Conservation (phyloP, 2,113 vertebrate species). For the Ammodramus savannarum region DNA sequence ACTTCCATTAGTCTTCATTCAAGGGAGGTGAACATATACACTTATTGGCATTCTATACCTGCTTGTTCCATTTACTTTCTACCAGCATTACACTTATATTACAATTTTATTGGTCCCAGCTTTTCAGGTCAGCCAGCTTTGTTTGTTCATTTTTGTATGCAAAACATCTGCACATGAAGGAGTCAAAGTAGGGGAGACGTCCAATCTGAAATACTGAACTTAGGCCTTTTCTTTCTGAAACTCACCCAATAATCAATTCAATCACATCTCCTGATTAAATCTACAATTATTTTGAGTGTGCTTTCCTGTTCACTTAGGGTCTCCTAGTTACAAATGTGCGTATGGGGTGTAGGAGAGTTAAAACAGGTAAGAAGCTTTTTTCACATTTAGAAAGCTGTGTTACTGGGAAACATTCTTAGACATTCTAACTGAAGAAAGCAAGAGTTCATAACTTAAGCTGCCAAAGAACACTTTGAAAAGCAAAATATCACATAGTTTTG, state of each 20-base stretch:
- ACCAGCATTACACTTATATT: neutral
- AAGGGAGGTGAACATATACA: neutral
- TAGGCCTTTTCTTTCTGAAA: neutral
- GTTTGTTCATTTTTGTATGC: neutral
- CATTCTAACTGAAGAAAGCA: neutral
- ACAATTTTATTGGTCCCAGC: neutral
- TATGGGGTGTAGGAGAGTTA: neutral
- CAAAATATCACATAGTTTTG: neutral
- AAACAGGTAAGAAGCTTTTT: neutral
- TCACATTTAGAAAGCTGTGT: neutral
- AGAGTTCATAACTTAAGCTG: neutral
- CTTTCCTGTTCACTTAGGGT: neutral
- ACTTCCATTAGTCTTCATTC: constrained; percentile 9
- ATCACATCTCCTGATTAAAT: neutral
- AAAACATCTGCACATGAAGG: neutral
- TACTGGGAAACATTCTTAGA: neutral
- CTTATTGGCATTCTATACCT: neutral
- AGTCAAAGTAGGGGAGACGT: neutral
- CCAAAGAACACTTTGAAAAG: neutral
- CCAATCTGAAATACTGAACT: neutral
- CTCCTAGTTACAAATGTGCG: neutral
- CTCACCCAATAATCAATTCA: neutral
- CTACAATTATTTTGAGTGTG: neutral
- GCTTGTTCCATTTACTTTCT: neutral
- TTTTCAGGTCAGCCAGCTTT: constrained; percentile 17